A percentile compares a stretch with the other conserved stretches of the same genome.
Conservation (phyloP, 2,113 vertebrate species). For the Haplotaxodon microlepis region DNA sequence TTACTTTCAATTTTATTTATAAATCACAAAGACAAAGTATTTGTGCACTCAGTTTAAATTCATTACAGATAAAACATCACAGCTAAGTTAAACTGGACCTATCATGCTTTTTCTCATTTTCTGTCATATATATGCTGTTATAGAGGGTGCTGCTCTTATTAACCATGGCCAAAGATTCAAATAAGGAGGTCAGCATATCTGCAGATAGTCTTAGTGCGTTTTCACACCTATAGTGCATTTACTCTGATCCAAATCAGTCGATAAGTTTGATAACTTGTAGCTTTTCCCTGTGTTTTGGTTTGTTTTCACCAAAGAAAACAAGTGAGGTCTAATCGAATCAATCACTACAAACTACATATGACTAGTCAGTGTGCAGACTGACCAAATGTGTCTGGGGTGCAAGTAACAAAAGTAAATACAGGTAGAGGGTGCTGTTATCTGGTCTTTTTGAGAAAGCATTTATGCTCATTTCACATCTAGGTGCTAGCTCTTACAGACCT, state of each 20-base stretch:
- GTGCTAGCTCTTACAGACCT: neutral
- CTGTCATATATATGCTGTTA: neutral
- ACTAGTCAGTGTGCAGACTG: neutral
- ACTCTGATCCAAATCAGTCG: neutral
- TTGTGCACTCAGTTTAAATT: neutral
- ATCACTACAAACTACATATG: neutral
- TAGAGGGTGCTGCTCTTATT: neutral
- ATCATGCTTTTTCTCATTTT: neutral
- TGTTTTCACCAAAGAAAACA: neutral
- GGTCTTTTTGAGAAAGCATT: neutral
- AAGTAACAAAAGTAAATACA: neutral
- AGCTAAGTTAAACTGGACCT: neutral
- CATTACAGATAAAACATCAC: neutral
- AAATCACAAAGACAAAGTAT: neutral
- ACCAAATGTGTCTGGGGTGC: neutral
- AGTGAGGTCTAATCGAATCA: neutral
- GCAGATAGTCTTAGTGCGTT: neutral
- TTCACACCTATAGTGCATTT: neutral
- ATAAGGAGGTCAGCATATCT: neutral
- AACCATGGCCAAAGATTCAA: neutral
- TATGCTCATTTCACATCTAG: neutral
- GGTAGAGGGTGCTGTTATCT: neutral
- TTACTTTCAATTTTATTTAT: neutral
- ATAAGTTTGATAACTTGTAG: neutral
- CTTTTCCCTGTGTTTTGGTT: neutral